Evolutionary conservation across 2,797 vertebrate species (phyloP), one percentile per base, ranked within the genome.

Genomic region (Melopsittacus undulatus): DNA sequence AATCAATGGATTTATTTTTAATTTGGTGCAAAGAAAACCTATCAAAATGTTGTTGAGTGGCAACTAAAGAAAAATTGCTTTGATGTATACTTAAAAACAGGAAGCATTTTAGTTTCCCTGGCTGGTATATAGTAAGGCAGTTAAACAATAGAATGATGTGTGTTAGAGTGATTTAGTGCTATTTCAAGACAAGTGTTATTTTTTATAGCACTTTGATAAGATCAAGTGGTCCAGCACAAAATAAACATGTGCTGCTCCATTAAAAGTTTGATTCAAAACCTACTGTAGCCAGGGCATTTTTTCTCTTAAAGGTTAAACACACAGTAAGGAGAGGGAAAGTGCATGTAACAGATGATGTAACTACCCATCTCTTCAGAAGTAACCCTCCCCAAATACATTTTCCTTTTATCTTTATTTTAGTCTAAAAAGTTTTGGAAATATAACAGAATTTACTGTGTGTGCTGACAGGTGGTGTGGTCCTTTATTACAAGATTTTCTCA

Each of bases 21-120:
- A 22, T 86, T 78, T 15, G 34, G 36, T 49, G 61, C 3, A 1
- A 88, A 59, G 23, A 90, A 92, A 82, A 92, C 46, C 70, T 76
- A 92, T 64, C 89, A 83, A 89, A 77, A 32, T 64, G 19, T 5
- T 49, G 38, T 40, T 87, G 80, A 94, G 83, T 73, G 63, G 46
- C 86, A 94, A 85, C 61, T 22, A 73, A 91, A 91, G 81, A 89
- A 95, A 94, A 94, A 80, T 13, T 72, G 49, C 56, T 87, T 89
- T 83, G 94, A 87, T 38, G 48, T 75, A 87, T 34, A 74, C 52
- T 72, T 51, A 83, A 83, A 92, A 95, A 10, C 34, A 87, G 13
- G 10, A 82, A 72, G 61, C 24, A 29, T 72, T 91, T 92, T 87
- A 22, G 43, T 92, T 94, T 91, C 24, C 57, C 46, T 66, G 9